Percentiles rank a stretch among this genome's conserved stretches.
Conservation (phyloP, 2,797 vertebrate genomes). For the Cynopterus sphinx region DNA sequence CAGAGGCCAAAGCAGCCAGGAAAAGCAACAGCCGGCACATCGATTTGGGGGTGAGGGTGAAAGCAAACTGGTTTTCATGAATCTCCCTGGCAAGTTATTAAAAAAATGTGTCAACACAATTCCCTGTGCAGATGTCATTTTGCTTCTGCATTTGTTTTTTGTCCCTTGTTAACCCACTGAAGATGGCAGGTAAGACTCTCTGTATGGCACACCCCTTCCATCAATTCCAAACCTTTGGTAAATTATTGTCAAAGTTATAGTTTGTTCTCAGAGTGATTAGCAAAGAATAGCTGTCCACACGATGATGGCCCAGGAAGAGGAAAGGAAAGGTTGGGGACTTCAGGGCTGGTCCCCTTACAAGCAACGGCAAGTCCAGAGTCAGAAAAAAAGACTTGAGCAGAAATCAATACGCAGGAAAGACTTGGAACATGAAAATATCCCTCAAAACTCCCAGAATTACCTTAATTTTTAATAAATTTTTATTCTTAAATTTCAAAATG, state of each 20-base stretch:
- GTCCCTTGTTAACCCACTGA: background rate
- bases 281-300: background rate
- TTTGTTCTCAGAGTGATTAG: background rate
- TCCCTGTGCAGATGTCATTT: background rate
- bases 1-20: background rate
- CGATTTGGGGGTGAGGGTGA: background rate
- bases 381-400: background rate
- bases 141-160: background rate
- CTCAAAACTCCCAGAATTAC: background rate
- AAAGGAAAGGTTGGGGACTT: background rate
- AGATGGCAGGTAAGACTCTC: background rate
- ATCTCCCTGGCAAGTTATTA: background rate
- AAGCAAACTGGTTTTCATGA: background rate
- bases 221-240: background rate
- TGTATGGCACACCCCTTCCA: fast-evolving
- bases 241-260: background rate
- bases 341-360: fast-evolving
- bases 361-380: background rate
- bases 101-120: background rate
- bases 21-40: background rate
- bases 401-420: background rate
- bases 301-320: background rate
- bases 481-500: background rate
- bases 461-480: background rate
- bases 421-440: background rate